These are phyloP conservation scores for Rhabdomys dilectus DNA, from an alignment of 2,113 vertebrate species.

Conservation along the genomic window DNA sequence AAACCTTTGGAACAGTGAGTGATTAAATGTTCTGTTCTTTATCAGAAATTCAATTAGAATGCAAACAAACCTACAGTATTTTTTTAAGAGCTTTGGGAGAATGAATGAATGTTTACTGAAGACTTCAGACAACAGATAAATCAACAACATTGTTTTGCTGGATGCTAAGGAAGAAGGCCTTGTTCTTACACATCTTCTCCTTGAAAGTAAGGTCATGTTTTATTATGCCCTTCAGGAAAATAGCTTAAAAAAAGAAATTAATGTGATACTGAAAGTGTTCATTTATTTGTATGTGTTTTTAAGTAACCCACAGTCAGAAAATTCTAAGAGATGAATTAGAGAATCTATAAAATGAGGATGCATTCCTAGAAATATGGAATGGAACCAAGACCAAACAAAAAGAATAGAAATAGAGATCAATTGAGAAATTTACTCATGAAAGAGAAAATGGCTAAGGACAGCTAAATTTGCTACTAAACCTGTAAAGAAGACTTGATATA, in stretches of 20 bases:
- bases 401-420: background rate
- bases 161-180: background rate
- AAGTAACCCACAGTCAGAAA: background rate
- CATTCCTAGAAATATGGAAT: background rate
- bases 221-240: background rate
- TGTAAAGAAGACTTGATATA: background rate
- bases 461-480: background rate
- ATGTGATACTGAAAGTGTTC: background rate
- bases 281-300: background rate
- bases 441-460: background rate
- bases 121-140: background rate
- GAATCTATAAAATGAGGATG: background rate
- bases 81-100: background rate
- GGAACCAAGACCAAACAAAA: background rate
- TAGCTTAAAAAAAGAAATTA: background rate
- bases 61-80: background rate
- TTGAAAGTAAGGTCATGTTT: background rate
- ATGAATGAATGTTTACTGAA: background rate
- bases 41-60: background rate
- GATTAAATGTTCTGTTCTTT: background rate
- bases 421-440: background rate
- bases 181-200: background rate
- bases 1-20: background rate
- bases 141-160: background rate
- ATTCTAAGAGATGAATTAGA: background rate